Base-by-base conservation (phyloP, 2,888 invertebrate genomes). In the Caenorhabditis japonica region DNA sequence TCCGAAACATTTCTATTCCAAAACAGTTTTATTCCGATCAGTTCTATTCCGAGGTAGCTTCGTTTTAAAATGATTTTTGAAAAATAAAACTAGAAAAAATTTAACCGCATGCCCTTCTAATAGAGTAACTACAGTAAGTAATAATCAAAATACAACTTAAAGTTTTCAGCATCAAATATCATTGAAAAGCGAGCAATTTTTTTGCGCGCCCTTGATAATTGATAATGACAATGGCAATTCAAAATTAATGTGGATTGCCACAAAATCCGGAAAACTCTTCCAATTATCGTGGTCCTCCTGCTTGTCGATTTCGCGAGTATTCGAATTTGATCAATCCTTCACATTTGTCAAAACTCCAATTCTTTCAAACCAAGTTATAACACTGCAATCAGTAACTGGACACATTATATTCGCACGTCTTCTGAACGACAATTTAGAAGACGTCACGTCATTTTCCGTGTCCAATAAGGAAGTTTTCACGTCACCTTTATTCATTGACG, bases 391-490 rank as follows among this genome's bases (percentile, higher is more conserved):
- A 13, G 56, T 44, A 5, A 47, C 33, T 23, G 64, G 64, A 56
- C 43, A 30, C 41, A 17, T 64, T 30, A 17, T 56, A 8, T 38
- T 30, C 13, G 55, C 15, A 49, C 17, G 17, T 1, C 38, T 62
- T 23, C 30, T 4, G 19, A 30, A 53, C 15, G n/a, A 5, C 3
- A n/a, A 47, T 1, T 13, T 61, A 4, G 61, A 61, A 13, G 38
- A 61, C n/a, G n/a, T 46, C 4, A 27, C 12, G 2, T 33, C 53
- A 8, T 10, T 47, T 39, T 30, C 41, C 2, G 30, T 55, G 21
- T 41, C 47, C 10, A 47, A 46, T n/a, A 53, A 53, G 33, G 49
- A 55, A 55, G 36, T 64, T 25, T 64, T 64, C 49, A 64, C 64
- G 30, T 38, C 55, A n/a, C 55, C 64, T 0, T 41, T 41, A 19